A percentile compares a stretch with the other conserved stretches of the same genome.
Conservation (phyloP, 2,888 invertebrate genomes). For the Lydus trimaculatus region DNA sequence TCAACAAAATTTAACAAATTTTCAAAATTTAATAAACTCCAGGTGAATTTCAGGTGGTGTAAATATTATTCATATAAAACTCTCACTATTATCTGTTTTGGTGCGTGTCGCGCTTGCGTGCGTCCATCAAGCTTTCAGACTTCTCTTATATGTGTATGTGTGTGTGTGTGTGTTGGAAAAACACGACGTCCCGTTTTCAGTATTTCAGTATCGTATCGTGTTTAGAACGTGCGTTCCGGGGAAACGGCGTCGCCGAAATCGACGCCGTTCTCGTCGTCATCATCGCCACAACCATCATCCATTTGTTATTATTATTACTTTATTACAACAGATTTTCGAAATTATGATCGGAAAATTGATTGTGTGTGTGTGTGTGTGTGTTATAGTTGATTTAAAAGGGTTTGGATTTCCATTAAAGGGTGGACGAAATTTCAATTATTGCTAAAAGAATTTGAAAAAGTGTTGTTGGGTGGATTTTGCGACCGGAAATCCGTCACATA, state of each 20-base stretch:
- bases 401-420: background rate
- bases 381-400: background rate
- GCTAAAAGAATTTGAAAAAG: background rate
- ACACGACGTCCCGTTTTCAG: slow-evolving; percentile 9
- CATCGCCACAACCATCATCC: background rate
- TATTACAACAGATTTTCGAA: background rate
- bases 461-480: background rate
- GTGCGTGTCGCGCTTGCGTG: slow-evolving; percentile 9
- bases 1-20: background rate
- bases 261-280: background rate
- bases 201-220: slow-evolving; percentile 9
- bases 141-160: background rate
- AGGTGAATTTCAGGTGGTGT: background rate
- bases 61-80: background rate
- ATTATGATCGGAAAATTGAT: background rate
- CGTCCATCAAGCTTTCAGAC: slow-evolving; percentile 9
- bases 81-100: background rate
- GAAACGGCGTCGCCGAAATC: background rate
- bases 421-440: background rate
- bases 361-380: background rate
- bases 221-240: background rate
- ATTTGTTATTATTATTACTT: background rate
- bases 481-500: slow-evolving; percentile 30
- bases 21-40: background rate
- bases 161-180: background rate